A percentile compares a stretch with the other conserved stretches of the same genome.
These are phyloP conservation scores for Paguma larvata DNA, from an alignment of 2,797 vertebrate genomes.

Conservation along the genomic window DNA sequence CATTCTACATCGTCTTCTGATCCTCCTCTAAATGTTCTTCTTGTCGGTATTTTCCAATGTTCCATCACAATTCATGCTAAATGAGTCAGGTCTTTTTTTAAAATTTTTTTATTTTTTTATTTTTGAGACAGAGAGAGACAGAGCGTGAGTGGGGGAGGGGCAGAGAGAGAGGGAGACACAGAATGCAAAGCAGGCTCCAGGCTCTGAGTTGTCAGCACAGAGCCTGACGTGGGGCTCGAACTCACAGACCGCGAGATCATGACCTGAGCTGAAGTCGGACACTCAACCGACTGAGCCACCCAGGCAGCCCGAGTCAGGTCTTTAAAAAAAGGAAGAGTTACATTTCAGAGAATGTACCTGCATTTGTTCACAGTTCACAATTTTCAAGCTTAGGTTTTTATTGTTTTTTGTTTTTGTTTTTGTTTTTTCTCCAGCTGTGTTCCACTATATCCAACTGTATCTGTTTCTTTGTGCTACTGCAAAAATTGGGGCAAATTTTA, in stretches of 20 bases:
- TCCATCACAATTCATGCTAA: background rate
- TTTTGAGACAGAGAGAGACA: too few relatives aligned
- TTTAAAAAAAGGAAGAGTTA: background rate
- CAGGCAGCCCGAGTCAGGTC: background rate
- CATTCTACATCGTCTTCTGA: background rate
- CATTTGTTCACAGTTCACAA: background rate
- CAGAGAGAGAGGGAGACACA: too few relatives aligned
- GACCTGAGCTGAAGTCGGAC: too few relatives aligned
- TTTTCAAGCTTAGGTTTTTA: background rate
- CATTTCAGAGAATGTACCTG: background rate
- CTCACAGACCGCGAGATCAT: too few relatives aligned
- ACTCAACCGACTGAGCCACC: too few relatives aligned
- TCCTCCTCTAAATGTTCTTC: background rate
- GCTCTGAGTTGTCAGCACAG: too few relatives aligned
- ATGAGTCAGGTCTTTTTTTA: background rate
- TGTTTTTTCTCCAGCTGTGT: background rate
- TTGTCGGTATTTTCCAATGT: background rate
- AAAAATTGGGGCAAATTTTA: background rate
- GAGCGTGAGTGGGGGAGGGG: too few relatives aligned
- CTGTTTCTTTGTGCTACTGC: background rate
- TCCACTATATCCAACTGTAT: background rate
- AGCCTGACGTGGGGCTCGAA: too few relatives aligned
- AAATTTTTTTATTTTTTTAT: too few relatives aligned
- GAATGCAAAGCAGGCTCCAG: too few relatives aligned
- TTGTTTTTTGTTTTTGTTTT: background rate